Base-by-base conservation (phyloP, 53 echinoderm and acorn worm species). In the Henricia sp. region DNA sequence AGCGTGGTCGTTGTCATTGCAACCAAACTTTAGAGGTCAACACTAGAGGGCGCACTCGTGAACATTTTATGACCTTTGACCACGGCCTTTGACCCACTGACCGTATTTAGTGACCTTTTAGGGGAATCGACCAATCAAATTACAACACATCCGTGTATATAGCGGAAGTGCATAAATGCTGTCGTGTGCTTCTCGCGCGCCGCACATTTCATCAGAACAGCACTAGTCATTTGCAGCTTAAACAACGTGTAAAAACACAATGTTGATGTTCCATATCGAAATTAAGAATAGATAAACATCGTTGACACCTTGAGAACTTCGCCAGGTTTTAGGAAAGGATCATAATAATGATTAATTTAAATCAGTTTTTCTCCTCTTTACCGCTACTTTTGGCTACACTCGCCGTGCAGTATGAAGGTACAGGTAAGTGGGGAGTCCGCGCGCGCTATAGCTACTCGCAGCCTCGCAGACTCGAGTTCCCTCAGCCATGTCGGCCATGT, bases 321-420 rank as follows among this genome's bases (percentile, higher is more conserved):
- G 21, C 50, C 30, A 16, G 44, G 60, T 0, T 71, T 48, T 8
- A 37, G 17, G 27, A 43, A 59, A 21, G 48, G n/a, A 27, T 34
- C 43, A 42, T 13, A 6, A 92, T 82, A 54, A 91, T 96, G 87
- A 82, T 91, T 37, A 96, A 96, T 70, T 82, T 96, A 28, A 90
- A 93, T 65, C 89, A 83, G 33, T 84, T 93, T 73, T 84, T 91
- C 62, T 85, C 88, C 2, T 96, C 93, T 3, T 59, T 96, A 14
- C 93, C 96, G 20, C 82, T 96, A 23, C 91, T 96, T 48, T 72
- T 96, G 65, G 93, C 93, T 11, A 96, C 93, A 24, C 77, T 96
- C 32, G 91, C 91, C 28, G 71, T 91, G 67, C 88, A 96, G 50
- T 91, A 91, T 77, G 93, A 96, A 82, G 95, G 95, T 95, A 88